Evolutionary conservation across 2,113 vertebrate genomes (phyloP).

Genomic region (cat (Felis catus)): F.catus_Fca126_mat1.0 CM031418.1:46384001-46384500

Average conservation of each 20-base stretch:
- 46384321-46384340: no score
- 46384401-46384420: no score
- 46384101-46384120: not conserved
- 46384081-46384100: not conserved
- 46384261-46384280: no score
- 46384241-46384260: no score
- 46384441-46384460: slow-evolving; percentile 12
- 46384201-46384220: not conserved
- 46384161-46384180: not conserved
- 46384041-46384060: not conserved
- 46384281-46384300: no score
- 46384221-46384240: no score
- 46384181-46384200: not conserved
- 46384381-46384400: no score
- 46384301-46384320: no score
- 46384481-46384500: not conserved
- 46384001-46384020: no score
- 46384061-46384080: not conserved
- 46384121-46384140: not conserved
- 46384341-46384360: no score
- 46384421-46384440: not conserved
- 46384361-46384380: no score
- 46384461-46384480: slow-evolving; percentile 1
- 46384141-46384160: not conserved
- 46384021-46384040: no score